Percentiles rank a stretch among this genome's conserved stretches.
Conservation (phyloP, 2,797 vertebrate genomes). For the Champsocephalus esox region DNA sequence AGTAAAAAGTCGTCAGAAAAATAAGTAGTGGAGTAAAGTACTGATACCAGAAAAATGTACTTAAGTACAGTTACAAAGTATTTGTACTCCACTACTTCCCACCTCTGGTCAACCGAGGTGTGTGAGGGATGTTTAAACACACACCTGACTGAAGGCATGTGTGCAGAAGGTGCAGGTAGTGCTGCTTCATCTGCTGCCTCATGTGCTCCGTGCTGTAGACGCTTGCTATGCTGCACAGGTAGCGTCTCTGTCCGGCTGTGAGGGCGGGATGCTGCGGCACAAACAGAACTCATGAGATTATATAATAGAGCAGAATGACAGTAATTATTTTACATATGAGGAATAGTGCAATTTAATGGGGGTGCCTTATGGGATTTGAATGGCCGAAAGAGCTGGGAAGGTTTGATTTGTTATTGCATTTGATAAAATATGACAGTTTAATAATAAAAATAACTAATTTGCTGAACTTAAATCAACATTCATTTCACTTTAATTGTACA, state of each 20-base stretch:
- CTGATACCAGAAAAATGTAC: too few species aligned
- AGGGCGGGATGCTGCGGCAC: slow-evolving; percentile 80
- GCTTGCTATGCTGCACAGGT: slow-evolving; percentile 81
- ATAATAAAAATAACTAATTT: too few species aligned
- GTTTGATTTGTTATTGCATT: too few species aligned
- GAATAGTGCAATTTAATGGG: neutral
- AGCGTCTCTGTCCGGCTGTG: slow-evolving; percentile 75
- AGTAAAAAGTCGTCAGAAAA: too few species aligned
- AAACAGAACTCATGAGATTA: slow-evolving; percentile 11
- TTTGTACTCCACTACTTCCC: too few species aligned
- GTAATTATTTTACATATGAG: neutral
- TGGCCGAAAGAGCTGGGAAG: too few species aligned
- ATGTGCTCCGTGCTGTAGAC: slow-evolving; percentile 81
- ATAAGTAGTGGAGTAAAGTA: too few species aligned
- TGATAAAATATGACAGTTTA: too few species aligned
- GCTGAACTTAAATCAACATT: too few species aligned
- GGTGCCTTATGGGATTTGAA: too few species aligned
- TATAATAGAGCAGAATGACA: neutral
- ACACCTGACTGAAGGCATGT: slow-evolving; percentile 66
- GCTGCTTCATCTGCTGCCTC: slow-evolving; percentile 80
- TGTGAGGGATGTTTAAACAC: slow-evolving; percentile 12
- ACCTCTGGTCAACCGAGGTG: neutral
- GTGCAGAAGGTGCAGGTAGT: slow-evolving; percentile 75
- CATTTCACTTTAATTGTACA: too few species aligned
- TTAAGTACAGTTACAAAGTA: too few species aligned